These are phyloP conservation scores for Pimpla rufipes DNA, from an alignment of 2,888 invertebrate genomes.

Conservation along the genomic window DNA sequence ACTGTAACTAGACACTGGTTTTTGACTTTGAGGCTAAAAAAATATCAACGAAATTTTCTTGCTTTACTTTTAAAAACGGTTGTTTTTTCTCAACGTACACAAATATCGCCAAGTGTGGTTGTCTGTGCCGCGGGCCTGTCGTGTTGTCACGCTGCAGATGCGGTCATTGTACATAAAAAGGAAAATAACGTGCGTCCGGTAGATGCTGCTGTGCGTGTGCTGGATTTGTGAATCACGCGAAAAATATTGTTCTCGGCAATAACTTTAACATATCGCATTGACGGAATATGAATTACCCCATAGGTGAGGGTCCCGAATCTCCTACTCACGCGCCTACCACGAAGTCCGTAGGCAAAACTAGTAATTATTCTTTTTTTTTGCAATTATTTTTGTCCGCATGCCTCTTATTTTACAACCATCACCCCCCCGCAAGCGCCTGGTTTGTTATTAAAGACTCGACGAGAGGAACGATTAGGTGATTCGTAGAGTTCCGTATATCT, in stretches of 20 bases:
- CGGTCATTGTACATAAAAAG: slow-evolving; percentile 52
- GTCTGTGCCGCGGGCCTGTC: slow-evolving; percentile 13
- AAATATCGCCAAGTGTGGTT: not conserved
- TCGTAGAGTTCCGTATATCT: not conserved
- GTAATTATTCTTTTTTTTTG: slow-evolving; percentile 82
- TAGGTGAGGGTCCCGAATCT: slow-evolving; percentile 82
- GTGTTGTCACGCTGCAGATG: slow-evolving; percentile 45
- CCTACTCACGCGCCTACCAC: slow-evolving; percentile 80
- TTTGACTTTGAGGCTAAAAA: not conserved
- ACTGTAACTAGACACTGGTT: not conserved
- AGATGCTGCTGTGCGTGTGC: slow-evolving; percentile 19
- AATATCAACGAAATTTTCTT: slow-evolving; percentile 26
- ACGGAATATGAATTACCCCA: slow-evolving; percentile 74
- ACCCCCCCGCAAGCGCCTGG: slow-evolving; percentile 3
- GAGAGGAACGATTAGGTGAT: not conserved
- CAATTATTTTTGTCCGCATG: slow-evolving; percentile 66
- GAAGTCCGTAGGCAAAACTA: slow-evolving; percentile 81
- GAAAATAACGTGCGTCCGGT: slow-evolving; percentile 23
- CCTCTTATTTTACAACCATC: slow-evolving; percentile 46
- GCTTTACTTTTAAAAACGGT: slow-evolving; percentile 19
- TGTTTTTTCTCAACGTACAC: slow-evolving; percentile 23
- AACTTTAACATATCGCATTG: slow-evolving; percentile 67
- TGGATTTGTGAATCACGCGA: slow-evolving; percentile 35
- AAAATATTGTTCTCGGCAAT: slow-evolving; percentile 35
- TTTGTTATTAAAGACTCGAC: not conserved